Evolutionary conservation across 2,888 invertebrate species (phyloP).

Genomic region (Phaedon cochleariae): DNA sequence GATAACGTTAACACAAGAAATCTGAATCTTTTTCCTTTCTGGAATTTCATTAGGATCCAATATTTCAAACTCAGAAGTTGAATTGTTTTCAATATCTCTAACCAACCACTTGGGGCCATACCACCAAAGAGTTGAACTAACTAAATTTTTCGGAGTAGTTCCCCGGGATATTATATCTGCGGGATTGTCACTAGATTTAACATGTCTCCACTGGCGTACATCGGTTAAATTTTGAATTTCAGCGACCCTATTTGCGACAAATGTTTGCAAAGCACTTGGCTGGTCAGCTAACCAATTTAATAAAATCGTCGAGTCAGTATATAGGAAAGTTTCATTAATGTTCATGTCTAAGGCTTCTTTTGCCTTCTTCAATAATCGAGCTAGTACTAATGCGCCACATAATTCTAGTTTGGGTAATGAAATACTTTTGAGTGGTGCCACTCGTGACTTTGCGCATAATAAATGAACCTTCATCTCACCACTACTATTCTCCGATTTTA

Average conservation of each 20-base stretch:
- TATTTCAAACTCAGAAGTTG: no score
- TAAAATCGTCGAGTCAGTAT: slow-evolving; percentile 17
- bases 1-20: no score
- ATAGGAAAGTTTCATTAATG: slow-evolving; percentile 1
- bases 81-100: no score
- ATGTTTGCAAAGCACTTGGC: slow-evolving; percentile 11
- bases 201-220: slow-evolving; percentile 14
- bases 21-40: no score
- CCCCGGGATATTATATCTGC: slow-evolving; percentile 10
- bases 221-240: slow-evolving; percentile 16
- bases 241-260: slow-evolving; percentile 17
- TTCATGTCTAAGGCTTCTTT: slow-evolving; percentile 9
- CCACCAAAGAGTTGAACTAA: slow-evolving; percentile 1
- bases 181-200: slow-evolving; percentile 6
- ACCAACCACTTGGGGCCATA: not conserved
- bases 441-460: no score
- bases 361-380: not conserved
- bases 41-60: no score
- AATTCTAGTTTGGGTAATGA: no score
- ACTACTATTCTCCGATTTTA: not conserved
- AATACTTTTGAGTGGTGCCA: no score
- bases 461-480: no score
- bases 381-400: no score
- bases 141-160: not conserved
- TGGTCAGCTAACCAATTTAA: slow-evolving; percentile 16